Base-by-base conservation (phyloP, 1,140 invertebrate species). In the Cherax quadricarinatus region DNA sequence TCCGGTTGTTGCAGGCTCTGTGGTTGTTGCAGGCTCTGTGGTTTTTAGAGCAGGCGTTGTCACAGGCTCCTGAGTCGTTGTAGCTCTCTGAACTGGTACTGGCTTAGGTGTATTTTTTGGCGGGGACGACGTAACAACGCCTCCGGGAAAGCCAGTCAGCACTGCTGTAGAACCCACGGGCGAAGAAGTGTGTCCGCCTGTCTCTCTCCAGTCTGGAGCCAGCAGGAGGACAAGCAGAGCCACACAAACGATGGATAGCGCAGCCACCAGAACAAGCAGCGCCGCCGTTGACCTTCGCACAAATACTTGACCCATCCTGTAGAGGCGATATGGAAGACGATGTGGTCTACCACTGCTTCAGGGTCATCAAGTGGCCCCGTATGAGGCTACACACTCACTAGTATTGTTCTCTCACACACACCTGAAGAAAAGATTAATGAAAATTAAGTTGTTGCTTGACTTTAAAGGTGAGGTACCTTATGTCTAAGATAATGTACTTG, bases 141-240 rank as follows among this genome's bases (percentile, higher is more conserved):
- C 62, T 48, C 62, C 30, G 14, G 81, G 70, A 14, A 14, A 86
- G 41, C 51, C 89, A 66, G 41, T 24, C 12, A 48, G 10, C 12
- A 49, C 62, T 21, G 53, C 79, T 21, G 30, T 62, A 57, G 53
- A 62, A 9, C 48, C 24, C 12, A 12, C 7, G 4, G 14, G 49
- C 6, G 57, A 48, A 12, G 82, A 78, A 9, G 79, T 88, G 14
- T 84, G 73, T 14, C 60, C 80, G 12, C 87, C 89, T 6, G 85
- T 82, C 12, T 78, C 66, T 49, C 75, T 10, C 73, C 90, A 89
- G 83, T 90, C 91, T 3, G 89, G 87, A 7, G 87, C 91, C 57
- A 93, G 66, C 14, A 91, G 88, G 75, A 88, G 89, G n/a, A 93
- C 93, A 4, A 92, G 73, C 5, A 93, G 87, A 0, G 89, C 93